These are phyloP conservation scores for Syrmaticus mikado DNA, from an alignment of 2,113 vertebrate genomes.

Conservation along the genomic window DNA sequence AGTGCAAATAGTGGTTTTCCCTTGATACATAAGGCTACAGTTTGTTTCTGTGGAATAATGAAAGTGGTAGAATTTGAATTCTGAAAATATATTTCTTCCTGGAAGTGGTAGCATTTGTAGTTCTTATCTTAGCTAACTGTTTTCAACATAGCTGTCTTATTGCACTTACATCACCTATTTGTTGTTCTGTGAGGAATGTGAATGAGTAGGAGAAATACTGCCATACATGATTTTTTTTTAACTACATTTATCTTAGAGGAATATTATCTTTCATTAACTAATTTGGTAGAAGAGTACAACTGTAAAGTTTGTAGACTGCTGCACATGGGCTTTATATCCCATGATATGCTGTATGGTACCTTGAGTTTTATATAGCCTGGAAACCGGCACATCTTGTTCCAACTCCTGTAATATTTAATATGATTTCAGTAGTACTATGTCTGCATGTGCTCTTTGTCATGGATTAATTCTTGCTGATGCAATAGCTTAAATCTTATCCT, in stretches of 20 bases:
- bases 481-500: background rate
- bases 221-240: background rate
- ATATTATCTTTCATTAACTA: background rate
- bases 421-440: constrained; percentile 31
- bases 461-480: background rate
- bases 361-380: constrained; percentile 14
- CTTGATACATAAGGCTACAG: background rate
- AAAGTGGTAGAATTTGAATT: constrained; percentile 14
- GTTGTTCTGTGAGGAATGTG: background rate
- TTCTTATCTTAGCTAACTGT: background rate
- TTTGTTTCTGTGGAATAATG: constrained; percentile 44
- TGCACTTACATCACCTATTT: background rate
- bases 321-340: background rate
- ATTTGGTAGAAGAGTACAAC: background rate
- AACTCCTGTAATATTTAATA: constrained; percentile 40
- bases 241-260: background rate
- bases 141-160: background rate
- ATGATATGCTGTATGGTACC: background rate
- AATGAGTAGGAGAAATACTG: background rate
- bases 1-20: constrained; percentile 22
- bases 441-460: constrained; percentile 37
- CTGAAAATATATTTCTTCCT: background rate
- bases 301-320: background rate
- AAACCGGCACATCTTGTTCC: constrained; percentile 38
- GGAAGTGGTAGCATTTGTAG: constrained; percentile 20